Evolutionary conservation across 1,140 invertebrate species (phyloP).

Genomic region (Tetramorium simillimum): DNA sequence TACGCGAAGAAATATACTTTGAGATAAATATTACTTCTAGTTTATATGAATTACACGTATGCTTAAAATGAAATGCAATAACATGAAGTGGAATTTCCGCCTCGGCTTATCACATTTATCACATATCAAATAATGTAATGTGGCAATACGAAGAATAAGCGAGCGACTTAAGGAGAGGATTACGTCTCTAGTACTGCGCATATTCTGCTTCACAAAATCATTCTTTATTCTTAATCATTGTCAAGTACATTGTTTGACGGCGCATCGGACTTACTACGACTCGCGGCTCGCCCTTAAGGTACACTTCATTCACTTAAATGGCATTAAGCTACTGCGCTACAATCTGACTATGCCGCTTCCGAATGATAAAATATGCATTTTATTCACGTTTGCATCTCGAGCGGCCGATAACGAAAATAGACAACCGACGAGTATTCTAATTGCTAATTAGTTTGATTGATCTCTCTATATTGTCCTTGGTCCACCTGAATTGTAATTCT

Average conservation of each 20-base stretch:
- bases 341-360: constrained; percentile 44
- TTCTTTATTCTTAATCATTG: constrained; percentile 72
- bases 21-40: constrained; percentile 13
- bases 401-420: constrained; percentile 44
- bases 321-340: constrained; percentile 66
- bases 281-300: constrained; percentile 67
- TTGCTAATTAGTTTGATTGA: constrained; percentile 28
- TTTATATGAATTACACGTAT: not conserved
- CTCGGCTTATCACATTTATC: not conserved
- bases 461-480: constrained; percentile 79
- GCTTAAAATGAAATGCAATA: not conserved
- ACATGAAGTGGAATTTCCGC: not conserved
- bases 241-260: constrained; percentile 67
- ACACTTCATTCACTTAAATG: constrained; percentile 71
- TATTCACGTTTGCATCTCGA: constrained; percentile 13
- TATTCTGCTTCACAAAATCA: constrained; percentile 70
- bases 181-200: not conserved
- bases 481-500: constrained; percentile 72
- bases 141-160: not conserved
- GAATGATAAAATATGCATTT: constrained; percentile 71
- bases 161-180: not conserved
- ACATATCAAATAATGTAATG: not conserved
- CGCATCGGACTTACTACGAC: constrained; percentile 53
- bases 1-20: not conserved
- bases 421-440: constrained; percentile 51